phyloP scores from a whole-genome alignment of 2,888 invertebrate genomes.

The Drosophila infuscata region DNA sequence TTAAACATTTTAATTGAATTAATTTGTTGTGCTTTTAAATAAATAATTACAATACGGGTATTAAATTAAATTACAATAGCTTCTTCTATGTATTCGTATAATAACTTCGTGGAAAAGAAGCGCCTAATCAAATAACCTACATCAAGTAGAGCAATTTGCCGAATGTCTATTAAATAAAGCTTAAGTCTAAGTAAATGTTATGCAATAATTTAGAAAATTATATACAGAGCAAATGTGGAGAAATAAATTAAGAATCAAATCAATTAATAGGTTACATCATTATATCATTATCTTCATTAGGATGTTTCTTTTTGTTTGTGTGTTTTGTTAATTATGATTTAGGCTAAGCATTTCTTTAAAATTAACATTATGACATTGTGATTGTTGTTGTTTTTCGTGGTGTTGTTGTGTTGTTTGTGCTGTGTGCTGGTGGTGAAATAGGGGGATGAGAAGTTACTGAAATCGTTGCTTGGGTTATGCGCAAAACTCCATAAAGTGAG shows the following conservation, averaged over 20 bases:
- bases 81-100: slow-evolving; percentile 62
- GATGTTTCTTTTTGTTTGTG: slow-evolving; percentile 1
- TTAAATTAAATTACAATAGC: slow-evolving; percentile 79
- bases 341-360: slow-evolving; percentile 56
- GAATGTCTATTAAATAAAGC: slow-evolving; percentile 62
- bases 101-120: slow-evolving; percentile 62
- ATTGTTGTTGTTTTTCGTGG: slow-evolving; percentile 38
- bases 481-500: slow-evolving; percentile 12
- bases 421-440: slow-evolving; percentile 26
- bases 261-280: slow-evolving; percentile 53
- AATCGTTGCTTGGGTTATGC: slow-evolving; percentile 84
- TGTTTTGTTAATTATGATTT: slow-evolving; percentile 41
- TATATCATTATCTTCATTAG: slow-evolving; percentile 17
- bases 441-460: slow-evolving; percentile 44
- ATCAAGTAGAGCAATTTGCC: slow-evolving; percentile 41
- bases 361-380: slow-evolving; percentile 64
- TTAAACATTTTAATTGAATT: slow-evolving; percentile 77
- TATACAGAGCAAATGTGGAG: slow-evolving; percentile 73
- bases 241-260: slow-evolving; percentile 69
- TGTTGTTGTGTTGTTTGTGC: slow-evolving; percentile 15
- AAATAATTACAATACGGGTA: slow-evolving; percentile 75
- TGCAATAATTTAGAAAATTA: slow-evolving; percentile 79
- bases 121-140: slow-evolving; percentile 58
- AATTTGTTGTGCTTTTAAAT: slow-evolving; percentile 71
- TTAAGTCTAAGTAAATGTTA: slow-evolving; percentile 69